Evolutionary conservation across 2,113 vertebrate genomes (phyloP).

Genomic region (Phalacrocorax pelagicus): DNA sequence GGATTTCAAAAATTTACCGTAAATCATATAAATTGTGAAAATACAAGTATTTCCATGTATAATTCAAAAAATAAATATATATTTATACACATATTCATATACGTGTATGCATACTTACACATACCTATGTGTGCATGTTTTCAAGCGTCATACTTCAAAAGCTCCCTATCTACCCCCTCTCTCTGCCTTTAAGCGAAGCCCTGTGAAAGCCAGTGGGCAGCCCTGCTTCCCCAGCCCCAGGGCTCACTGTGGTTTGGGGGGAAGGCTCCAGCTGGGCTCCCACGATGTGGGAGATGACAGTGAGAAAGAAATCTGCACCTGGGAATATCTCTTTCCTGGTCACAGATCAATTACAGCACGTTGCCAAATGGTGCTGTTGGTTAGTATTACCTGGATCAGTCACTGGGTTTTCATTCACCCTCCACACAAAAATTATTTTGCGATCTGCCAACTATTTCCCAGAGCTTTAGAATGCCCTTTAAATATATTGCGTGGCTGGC

Average conservation of each 20-base stretch:
- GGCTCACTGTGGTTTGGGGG: accelerated
- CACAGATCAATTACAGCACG: neutral
- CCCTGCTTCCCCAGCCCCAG: accelerated
- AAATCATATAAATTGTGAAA: neutral
- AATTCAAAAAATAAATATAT: neutral
- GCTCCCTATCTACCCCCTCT: too few species aligned
- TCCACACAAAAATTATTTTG: neutral
- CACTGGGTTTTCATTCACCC: neutral
- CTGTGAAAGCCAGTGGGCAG: accelerated
- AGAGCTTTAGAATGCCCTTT: slow-evolving; percentile 47
- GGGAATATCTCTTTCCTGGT: neutral
- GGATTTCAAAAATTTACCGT: neutral
- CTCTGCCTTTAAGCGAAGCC: neutral
- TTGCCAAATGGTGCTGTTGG: neutral
- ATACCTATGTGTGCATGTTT: accelerated
- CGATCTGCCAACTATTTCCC: neutral
- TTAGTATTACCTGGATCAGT: neutral
- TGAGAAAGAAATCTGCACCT: neutral
- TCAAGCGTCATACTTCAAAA: neutral
- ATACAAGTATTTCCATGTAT: accelerated
- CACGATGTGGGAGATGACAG: accelerated
- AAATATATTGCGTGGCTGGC: neutral
- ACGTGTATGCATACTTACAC: neutral
- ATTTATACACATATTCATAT: neutral
- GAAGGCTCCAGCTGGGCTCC: neutral